Evolutionary conservation across 2,888 invertebrate species (phyloP), one percentile per base, ranked within the genome.

Genomic region (Ectobius pallidus): DNA sequence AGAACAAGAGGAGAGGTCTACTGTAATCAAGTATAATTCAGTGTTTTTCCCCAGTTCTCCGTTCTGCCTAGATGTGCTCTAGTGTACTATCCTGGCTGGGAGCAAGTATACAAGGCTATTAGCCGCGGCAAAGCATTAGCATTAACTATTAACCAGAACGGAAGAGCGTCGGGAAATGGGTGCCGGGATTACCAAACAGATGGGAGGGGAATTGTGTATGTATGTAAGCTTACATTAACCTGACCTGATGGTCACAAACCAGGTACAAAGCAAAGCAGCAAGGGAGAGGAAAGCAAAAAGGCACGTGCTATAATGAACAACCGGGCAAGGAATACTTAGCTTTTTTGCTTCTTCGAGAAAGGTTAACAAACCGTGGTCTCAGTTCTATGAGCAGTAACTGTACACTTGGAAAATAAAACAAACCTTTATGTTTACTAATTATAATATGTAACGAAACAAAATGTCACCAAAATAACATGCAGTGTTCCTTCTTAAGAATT

Each of bases 81-180:
- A n/a, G n/a, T n/a, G n/a, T n/a, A n/a, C n/a, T n/a, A n/a, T n/a
- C n/a, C n/a, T n/a, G n/a, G n/a, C n/a, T n/a, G n/a, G n/a, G n/a
- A 14, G 52, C 18, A 25, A 9, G 49, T 52, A 52, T 7, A 52
- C 39, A 34, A 65, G 44, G 74, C 74, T 74, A 74, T 74, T 74
- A 74, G 74, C 72, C 65, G 42, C 44, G 46, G 70, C 61, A 65
- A 72, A 65, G 74, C 74, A 74, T 74, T 74, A 74, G 70, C 74
- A 72, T 74, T 74, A 74, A 74, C 74, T 74, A 74, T 74, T 74
- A 72, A 74, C 72, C 65, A 49, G 69, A 58, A 62, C 74, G 74
- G 74, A 74, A 74, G 74, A 58, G 72, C 71, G 61, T 34, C 74
- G 72, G 74, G 72, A 74, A 74, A 74, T 74, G 74, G 73, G 74